phyloP scores from a whole-genome alignment of 2,113 vertebrate genomes.

The Pyrgilauda ruficollis region DNA sequence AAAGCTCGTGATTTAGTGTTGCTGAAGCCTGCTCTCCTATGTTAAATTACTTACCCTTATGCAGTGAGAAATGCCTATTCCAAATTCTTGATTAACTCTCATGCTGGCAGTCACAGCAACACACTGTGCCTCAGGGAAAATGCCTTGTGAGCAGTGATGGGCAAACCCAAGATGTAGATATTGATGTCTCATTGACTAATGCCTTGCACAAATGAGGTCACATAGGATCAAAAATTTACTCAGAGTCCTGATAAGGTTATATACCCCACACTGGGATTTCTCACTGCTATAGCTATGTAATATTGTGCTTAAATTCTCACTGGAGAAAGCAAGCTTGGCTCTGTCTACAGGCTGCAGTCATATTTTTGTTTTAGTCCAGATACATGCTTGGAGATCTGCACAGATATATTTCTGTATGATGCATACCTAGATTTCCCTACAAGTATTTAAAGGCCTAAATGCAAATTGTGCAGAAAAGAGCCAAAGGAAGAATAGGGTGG shows the following conservation, averaged over 20 bases:
- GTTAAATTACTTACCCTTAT: not conserved
- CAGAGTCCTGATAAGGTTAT: not conserved
- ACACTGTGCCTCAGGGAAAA: not conserved
- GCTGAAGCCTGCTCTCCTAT: not conserved
- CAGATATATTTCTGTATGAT: not conserved
- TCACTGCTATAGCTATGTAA: not conserved
- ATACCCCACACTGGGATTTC: not conserved
- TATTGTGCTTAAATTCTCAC: not conserved
- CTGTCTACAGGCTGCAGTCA: not conserved
- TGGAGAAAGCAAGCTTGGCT: not conserved
- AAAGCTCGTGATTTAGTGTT: not conserved
- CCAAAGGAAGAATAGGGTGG: not conserved
- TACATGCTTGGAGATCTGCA: not conserved
- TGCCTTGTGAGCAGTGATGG: not conserved
- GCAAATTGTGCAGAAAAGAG: not conserved
- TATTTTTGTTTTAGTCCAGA: not conserved
- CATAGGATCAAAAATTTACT: not conserved
- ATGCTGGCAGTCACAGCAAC: not conserved
- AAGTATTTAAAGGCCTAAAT: not conserved
- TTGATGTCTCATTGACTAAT: not conserved
- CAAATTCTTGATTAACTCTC: not conserved
- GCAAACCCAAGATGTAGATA: not conserved
- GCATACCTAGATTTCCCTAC: not conserved
- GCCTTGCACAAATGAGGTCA: not conserved
- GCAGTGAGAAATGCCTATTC: not conserved